Percentiles rank a stretch among this genome's conserved stretches.
phyloP scores from a whole-genome alignment of 2,797 vertebrate genomes.

The Petrocephalus sullivani region DNA sequence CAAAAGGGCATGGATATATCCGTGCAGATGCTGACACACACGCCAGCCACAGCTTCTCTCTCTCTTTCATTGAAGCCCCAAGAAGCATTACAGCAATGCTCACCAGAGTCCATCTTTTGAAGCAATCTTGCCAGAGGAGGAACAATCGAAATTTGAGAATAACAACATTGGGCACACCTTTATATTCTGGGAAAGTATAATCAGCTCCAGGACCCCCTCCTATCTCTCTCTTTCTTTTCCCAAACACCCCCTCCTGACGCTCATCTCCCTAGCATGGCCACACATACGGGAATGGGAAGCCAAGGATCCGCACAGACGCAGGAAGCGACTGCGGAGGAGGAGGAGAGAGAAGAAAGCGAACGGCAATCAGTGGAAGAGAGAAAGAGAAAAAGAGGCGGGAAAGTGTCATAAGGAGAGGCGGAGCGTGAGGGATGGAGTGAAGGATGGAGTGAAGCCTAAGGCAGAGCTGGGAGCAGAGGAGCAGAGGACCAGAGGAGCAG shows the following conservation, averaged over 20 bases:
- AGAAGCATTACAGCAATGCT: not conserved
- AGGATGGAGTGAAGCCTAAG: not conserved
- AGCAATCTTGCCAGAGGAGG: not conserved
- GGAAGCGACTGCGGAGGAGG: not conserved
- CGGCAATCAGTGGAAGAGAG: not conserved
- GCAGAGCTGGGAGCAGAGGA: too few species aligned
- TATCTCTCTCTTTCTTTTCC: not conserved
- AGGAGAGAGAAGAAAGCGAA: not conserved
- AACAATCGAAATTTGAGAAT: slow-evolving; percentile 12
- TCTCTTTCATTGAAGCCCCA: not conserved
- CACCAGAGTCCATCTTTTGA: not conserved
- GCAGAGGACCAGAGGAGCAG: not conserved
- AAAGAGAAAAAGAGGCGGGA: not conserved
- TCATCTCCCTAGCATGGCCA: not conserved
- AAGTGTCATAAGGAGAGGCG: not conserved
- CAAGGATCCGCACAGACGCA: not conserved
- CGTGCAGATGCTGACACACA: slow-evolving; percentile 1
- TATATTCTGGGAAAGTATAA: not conserved
- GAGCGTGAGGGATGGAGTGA: not conserved
- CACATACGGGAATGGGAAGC: not conserved
- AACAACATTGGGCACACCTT: not conserved
- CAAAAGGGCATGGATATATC: not conserved
- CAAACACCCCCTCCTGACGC: not conserved
- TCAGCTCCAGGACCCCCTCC: not conserved
- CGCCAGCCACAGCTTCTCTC: not conserved